Percentiles rank a stretch among this genome's conserved stretches.
Evolutionary conservation across 2,113 vertebrate species (phyloP).

Genomic region (Epinephelus moara): DNA sequence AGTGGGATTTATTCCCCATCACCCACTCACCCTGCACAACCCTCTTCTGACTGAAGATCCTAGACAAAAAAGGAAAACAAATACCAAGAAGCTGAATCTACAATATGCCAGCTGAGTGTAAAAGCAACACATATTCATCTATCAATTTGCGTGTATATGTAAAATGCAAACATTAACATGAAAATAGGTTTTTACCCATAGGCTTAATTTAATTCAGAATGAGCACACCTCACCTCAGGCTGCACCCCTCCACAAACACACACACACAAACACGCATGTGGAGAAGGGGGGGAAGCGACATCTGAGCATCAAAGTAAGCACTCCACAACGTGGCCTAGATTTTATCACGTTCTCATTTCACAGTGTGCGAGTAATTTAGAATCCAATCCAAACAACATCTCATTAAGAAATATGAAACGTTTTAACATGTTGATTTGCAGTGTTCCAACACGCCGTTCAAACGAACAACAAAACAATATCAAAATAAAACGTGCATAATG

Average conservation of each 20-base stretch:
- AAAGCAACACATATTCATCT: conserved; percentile 20
- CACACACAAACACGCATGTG: neutral
- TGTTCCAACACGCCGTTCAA: neutral
- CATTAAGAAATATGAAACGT: conserved; percentile 41
- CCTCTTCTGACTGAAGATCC: conserved; percentile 6
- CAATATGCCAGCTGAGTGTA: conserved; percentile 5
- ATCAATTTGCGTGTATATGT: conserved; percentile 38
- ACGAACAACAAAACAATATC: conserved; percentile 26
- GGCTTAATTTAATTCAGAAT: conserved; percentile 51
- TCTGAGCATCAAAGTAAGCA: conserved; percentile 64
- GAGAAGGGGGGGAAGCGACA: conserved; percentile 5
- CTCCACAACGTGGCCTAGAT: conserved; percentile 70
- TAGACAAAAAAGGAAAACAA: conserved; percentile 12
- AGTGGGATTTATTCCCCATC: conserved; percentile 8
- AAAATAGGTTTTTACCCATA: conserved; percentile 49
- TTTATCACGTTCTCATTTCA: conserved; percentile 53
- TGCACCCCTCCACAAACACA: conserved; percentile 32
- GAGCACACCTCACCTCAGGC: conserved; percentile 55
- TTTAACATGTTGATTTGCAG: conserved; percentile 31
- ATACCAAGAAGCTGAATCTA: neutral
- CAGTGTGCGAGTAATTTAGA: conserved; percentile 43
- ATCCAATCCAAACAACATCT: conserved; percentile 46
- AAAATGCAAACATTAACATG: conserved; percentile 51
- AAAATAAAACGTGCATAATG: conserved; percentile 25
- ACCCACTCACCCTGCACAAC: neutral